phyloP scores from a whole-genome alignment of 2,888 invertebrate species.

The Torymus texanus region DNA sequence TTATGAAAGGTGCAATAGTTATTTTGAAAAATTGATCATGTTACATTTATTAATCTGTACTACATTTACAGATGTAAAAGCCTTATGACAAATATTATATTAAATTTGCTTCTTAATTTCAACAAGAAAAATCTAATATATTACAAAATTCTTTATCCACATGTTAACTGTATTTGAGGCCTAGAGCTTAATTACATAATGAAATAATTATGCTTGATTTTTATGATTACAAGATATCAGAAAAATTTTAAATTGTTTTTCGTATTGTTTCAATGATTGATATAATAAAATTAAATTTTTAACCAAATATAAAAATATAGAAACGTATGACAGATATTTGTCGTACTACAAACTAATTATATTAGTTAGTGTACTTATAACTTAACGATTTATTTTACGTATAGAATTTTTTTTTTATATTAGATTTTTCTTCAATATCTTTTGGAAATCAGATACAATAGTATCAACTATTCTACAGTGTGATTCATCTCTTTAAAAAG shows the following conservation, averaged over 20 bases:
- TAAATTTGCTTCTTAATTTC: constrained; percentile 38
- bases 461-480: constrained; percentile 19
- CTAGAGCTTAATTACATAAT: not conserved
- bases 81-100: constrained; percentile 27
- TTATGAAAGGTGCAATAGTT: constrained; percentile 40
- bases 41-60: constrained; percentile 22
- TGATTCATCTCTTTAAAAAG: constrained; percentile 22
- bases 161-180: not conserved
- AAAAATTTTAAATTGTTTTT: no score
- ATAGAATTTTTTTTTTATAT: constrained; percentile 39
- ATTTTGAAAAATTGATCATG: constrained; percentile 14
- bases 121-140: constrained; percentile 36
- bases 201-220: not conserved
- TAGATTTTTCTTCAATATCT: constrained; percentile 21
- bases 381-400: no score
- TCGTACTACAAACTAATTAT: no score
- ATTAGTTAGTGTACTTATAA: no score
- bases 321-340: no score
- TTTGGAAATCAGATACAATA: constrained; percentile 30
- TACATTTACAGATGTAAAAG: constrained; percentile 31
- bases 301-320: no score
- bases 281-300: no score
- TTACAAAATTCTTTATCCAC: constrained; percentile 16
- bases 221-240: no score
- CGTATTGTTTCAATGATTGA: no score